Base-by-base conservation (phyloP, 2,113 vertebrate species). In the Peromyscus polionotus region DNA sequence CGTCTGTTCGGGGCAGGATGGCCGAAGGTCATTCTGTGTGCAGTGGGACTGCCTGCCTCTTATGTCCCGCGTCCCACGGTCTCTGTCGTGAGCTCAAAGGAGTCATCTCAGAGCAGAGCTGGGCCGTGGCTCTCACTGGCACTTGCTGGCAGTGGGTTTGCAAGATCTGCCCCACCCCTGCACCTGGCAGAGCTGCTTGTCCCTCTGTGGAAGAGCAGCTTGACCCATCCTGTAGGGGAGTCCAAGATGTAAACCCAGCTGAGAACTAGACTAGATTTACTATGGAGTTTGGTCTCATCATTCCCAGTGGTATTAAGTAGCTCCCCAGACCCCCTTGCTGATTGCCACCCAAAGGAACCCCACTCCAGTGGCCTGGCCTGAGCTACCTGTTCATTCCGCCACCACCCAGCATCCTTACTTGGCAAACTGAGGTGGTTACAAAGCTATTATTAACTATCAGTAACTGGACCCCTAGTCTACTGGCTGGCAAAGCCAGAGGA, bases 391-490 rank as follows among this genome's bases (percentile, higher is more conserved):
- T 19, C 16, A 13, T 48, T 57, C 28, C 0, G 12, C 24, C 45
- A 19, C 61, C 19, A 5, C 73, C 33, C 26, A 42, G 39, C 17
- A 16, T 22, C 84, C 42, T 92, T 16, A 36, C 5, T 22, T 72
- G 31, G 31, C 63, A 68, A 51, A 59, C 0, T 12, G 63, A 45
- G 76, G 12, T 7, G 4, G 12, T 4, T 42, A 1, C 0, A 7
- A 5, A 19, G 24, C 65, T 31, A 3, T 11, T 31, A 61, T 11
- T 31, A 61, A 22, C 72, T 83, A 26, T 36, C 28, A 22, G 7
- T 31, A 13, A 28, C 51, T 33, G 20, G 90, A 33, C 48, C 33
- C 31, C 63, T 68, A 5, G 12, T 31, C 70, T 51, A 17, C 48
- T 20, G 63, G 51, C 36, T 48, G 57, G 33, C 63, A 75, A 51